Evolutionary conservation across 1,140 invertebrate species (phyloP), one percentile per base, ranked within the genome.

Genomic region (Panagrolaimus sp.): DNA sequence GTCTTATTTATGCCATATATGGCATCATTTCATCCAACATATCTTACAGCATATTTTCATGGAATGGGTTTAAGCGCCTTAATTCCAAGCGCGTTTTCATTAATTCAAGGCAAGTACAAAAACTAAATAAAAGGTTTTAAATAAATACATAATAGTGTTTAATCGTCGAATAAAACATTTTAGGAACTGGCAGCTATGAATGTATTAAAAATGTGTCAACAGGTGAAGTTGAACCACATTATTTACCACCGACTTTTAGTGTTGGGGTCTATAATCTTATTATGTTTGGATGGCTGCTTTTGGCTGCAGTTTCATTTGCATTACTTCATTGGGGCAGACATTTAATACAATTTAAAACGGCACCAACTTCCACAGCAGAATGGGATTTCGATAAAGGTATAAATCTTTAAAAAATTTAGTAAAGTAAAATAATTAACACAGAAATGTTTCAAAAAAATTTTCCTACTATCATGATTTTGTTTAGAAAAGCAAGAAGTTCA

Each of bases 1-100:
- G 92, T 95, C 23, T 85, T 87, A 0, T 96, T 92, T 80, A 89
- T 93, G 76, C 92, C 92, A 0, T 94, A 90, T 82, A 90, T 95
- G 89, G 87, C 90, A 31, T 86, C 88, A 62, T 93, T 90, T 72
- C 87, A 89, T 74, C 81, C 88, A 73, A 87, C 89, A 23, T 93
- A 89, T 76, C 83, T 89, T 65, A 86, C 86, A 3, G 87, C 88
- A 0, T 89, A 87, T 73, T 86, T 88, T 67, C 84, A 89, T n/a
- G 89, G 89, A 1, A 88, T 89, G 83, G 92, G 92, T 0, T 84
- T 95, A 0, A 93, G 92, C 81, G 91, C 92, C 0, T 89, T 96
- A 67, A 76, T 95, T 20, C 92, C 93, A 4, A 91, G 91, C 77
- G 83, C 91, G 0, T 86, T 92, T 7, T 90, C 92, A 0, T 82